Evolutionary conservation across 2,113 vertebrate genomes (phyloP).

Genomic region (Podocnemis expansa): DNA sequence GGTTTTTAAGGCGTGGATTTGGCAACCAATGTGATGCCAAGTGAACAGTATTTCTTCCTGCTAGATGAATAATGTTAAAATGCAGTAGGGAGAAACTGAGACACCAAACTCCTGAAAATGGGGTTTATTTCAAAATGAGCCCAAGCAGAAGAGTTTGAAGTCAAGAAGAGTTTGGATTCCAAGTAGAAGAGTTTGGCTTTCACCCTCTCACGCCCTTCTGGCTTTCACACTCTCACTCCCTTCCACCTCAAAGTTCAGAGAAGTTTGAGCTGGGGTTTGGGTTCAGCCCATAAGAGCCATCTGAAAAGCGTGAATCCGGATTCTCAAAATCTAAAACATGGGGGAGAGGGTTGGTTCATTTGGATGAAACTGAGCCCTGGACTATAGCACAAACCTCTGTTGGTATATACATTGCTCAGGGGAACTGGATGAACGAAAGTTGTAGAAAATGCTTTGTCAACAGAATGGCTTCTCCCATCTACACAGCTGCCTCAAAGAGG

Average conservation of each 20-base stretch:
- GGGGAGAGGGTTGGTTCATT: background rate
- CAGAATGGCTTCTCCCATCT: background rate
- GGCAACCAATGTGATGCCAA: background rate
- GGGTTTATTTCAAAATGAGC: background rate
- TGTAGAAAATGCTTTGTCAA: background rate
- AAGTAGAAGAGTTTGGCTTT: background rate
- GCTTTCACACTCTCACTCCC: too few species aligned
- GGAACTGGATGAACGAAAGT: background rate
- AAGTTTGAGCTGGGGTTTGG: fast-evolving
- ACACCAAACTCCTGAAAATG: background rate
- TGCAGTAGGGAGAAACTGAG: background rate
- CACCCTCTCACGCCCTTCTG: too few species aligned
- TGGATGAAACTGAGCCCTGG: background rate
- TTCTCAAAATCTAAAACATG: background rate
- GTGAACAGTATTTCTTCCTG: background rate
- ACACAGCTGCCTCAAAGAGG: background rate
- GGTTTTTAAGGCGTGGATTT: slow-evolving; percentile 28
- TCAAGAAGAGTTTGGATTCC: too few species aligned
- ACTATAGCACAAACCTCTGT: background rate
- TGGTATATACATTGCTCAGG: too few species aligned
- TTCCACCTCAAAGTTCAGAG: background rate
- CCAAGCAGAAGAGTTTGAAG: background rate
- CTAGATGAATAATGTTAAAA: background rate
- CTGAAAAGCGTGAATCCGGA: background rate
- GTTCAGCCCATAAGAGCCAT: background rate